These are phyloP conservation scores for Drosophila suzukii DNA, from an alignment of 1,140 invertebrate species.

Conservation along the genomic window DNA sequence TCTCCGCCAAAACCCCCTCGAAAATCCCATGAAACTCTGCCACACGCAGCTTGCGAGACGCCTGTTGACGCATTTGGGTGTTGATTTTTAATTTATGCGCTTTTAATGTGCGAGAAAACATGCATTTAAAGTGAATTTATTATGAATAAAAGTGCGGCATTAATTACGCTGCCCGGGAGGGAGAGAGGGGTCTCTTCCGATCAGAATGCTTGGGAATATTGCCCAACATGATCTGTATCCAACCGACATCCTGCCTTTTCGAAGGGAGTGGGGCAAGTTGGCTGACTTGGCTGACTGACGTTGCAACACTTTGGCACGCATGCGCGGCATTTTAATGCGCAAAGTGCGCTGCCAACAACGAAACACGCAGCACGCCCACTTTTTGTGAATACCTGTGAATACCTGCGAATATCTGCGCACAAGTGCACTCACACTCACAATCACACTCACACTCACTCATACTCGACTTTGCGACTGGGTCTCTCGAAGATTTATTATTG, in stretches of 20 bases:
- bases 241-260: slow-evolving; percentile 33
- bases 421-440: slow-evolving; percentile 5
- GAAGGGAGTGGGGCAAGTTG: slow-evolving; percentile 14
- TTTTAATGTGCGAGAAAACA: slow-evolving; percentile 80
- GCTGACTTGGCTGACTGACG: slow-evolving; percentile 26
- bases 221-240: slow-evolving; percentile 40
- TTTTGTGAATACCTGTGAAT: slow-evolving; percentile 39
- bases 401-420: slow-evolving; percentile 11
- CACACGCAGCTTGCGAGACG: slow-evolving; percentile 44
- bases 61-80: slow-evolving; percentile 75
- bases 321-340: slow-evolving; percentile 78
- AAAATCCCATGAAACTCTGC: slow-evolving; percentile 5
- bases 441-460: slow-evolving; percentile 6
- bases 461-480: slow-evolving; percentile 27
- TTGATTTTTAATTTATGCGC: slow-evolving; percentile 82
- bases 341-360: slow-evolving; percentile 69
- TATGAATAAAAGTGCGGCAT: slow-evolving; percentile 76
- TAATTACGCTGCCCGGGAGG: slow-evolving; percentile 49
- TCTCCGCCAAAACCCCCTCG: background rate
- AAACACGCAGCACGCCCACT: slow-evolving; percentile 79
- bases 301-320: slow-evolving; percentile 78
- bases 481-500: slow-evolving; percentile 75
- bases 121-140: slow-evolving; percentile 81
- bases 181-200: slow-evolving; percentile 11
- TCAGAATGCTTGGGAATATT: slow-evolving; percentile 52